These are phyloP conservation scores for Acronicta aceris DNA, from an alignment of 2,888 invertebrate species.

Conservation along the genomic window DNA sequence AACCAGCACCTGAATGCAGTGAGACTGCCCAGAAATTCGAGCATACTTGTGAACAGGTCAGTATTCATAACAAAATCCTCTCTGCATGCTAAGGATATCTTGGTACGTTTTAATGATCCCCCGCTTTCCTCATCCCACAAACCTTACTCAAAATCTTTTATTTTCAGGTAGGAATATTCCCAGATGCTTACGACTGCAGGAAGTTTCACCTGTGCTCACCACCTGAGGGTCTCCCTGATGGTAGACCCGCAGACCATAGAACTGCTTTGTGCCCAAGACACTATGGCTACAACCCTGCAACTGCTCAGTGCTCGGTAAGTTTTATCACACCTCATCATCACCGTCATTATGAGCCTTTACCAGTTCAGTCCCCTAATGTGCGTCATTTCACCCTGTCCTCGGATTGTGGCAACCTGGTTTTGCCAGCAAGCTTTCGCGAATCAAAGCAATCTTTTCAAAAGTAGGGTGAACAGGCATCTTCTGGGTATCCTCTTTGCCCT, in stretches of 20 bases:
- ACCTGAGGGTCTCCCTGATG: conserved; percentile 74
- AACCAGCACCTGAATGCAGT: conserved; percentile 79
- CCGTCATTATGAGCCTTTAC: too few relatives aligned
- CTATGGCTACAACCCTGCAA: conserved; percentile 79
- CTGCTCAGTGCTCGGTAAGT: conserved; percentile 83
- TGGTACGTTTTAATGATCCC: too few relatives aligned
- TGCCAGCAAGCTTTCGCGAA: too few relatives aligned
- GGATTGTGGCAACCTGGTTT: too few relatives aligned
- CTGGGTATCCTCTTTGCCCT: too few relatives aligned
- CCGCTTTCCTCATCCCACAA: too few relatives aligned
- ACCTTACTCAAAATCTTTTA: neutral
- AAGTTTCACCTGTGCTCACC: conserved; percentile 85
- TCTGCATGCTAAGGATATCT: too few relatives aligned
- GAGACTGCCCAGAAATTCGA: conserved; percentile 59
- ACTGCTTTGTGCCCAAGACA: conserved; percentile 79
- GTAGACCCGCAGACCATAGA: conserved; percentile 79
- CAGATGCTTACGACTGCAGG: conserved; percentile 82
- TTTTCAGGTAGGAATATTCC: conserved; percentile 82
- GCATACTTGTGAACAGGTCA: conserved; percentile 86
- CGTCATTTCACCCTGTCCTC: too few relatives aligned
- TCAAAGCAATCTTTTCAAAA: too few relatives aligned
- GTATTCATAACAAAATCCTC: neutral
- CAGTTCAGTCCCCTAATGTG: too few relatives aligned
- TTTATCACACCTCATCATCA: too few relatives aligned
- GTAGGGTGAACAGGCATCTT: too few relatives aligned